Evolutionary conservation across 2,113 vertebrate species (phyloP).

Genomic region (Leuciscus idus): DNA sequence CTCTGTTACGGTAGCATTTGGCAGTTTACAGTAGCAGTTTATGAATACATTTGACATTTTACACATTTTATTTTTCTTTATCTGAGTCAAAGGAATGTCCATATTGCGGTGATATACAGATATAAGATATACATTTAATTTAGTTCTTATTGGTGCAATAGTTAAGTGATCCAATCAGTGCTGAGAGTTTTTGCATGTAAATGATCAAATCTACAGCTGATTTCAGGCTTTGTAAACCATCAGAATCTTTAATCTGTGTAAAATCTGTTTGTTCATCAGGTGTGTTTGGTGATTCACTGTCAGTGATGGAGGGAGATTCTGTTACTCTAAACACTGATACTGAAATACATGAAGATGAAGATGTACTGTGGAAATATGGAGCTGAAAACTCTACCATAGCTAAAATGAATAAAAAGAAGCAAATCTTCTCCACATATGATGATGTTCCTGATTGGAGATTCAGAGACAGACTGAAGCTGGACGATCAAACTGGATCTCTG

Average conservation of each 20-base stretch:
- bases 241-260: background rate
- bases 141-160: too few relatives aligned
- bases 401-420: background rate
- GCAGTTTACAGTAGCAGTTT: background rate
- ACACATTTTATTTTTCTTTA: too few relatives aligned
- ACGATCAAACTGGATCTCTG: background rate
- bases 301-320: background rate
- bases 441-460: background rate
- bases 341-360: background rate
- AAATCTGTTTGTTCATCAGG: background rate
- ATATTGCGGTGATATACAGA: too few relatives aligned
- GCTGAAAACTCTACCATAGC: background rate
- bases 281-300: background rate
- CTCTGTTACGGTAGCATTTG: background rate
- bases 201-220: background rate
- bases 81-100: too few relatives aligned
- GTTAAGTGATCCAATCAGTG: too few relatives aligned
- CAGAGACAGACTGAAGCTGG: conserved; percentile 4
- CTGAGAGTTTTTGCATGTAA: background rate
- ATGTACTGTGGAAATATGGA: background rate
- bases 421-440: background rate
- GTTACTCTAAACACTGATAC: background rate
- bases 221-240: background rate
- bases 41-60: too few relatives aligned
- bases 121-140: too few relatives aligned